Base-by-base conservation (phyloP, 2,888 invertebrate genomes). In the Meganola albula region DNA sequence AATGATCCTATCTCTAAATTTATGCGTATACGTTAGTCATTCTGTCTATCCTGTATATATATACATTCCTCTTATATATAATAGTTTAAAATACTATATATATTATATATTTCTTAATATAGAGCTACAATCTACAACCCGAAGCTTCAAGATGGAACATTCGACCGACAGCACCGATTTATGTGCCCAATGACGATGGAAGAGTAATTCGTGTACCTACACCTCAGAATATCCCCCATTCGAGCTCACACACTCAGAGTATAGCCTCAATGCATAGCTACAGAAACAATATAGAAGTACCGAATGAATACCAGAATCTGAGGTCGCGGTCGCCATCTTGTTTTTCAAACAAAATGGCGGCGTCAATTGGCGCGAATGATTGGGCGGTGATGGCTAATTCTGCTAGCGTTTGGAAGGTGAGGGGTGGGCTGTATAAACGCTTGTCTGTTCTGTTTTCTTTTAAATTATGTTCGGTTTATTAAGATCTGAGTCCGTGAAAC, bases 181-280 rank as follows among this genome's bases (percentile, higher is more conserved):
- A 85, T 68, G 80, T 83, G 10, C 82, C 84, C 3, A 77, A 55
- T 49, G 83, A 85, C 35, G 84, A 84, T 22, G 55, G 74, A 24
- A 64, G 82, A 52, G 69, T 71, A 2, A 65, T 68, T 34, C 63
- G 83, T 4, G 67, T 72, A 21, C 73, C 78, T 1, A 78, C 83
- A 18, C 80, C 85, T 11, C 83, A 79, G 56, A 82, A 73, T 41
- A 74, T 85, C 37, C 85, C 85, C 4, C 85, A 84, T 53, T 82
- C 82, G 42, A 69, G 84, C 3, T 85, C 86, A 1, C 87, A 87
- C 50, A 77, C 86, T 22, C 85, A 86, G 51, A 87, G 87, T 54
- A 87, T 87, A 37, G 85, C 87, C 6, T 86, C 87, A 22, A 87
- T 87, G 82, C 86, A 86, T 70, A 86, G 84, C 82, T 82, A 78